Evolutionary conservation across 2,888 invertebrate genomes (phyloP).

Genomic region (Neoaliturus tenellus): DNA sequence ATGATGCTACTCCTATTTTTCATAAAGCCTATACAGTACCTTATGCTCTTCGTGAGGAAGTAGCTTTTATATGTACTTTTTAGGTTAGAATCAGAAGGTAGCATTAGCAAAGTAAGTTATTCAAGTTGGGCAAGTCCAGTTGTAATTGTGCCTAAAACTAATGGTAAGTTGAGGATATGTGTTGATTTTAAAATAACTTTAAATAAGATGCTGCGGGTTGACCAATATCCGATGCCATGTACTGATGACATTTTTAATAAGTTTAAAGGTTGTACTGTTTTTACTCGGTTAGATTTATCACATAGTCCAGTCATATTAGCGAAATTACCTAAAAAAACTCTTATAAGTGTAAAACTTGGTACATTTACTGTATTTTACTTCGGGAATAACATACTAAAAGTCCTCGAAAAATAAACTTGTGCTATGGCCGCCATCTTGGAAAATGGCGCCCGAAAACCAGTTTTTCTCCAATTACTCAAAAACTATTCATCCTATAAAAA

Average conservation of each 20-base stretch:
- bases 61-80: not conserved
- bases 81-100: not conserved
- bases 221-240: not conserved
- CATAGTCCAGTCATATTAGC: too few relatives aligned
- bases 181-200: slow-evolving; percentile 28
- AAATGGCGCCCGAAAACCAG: too few relatives aligned
- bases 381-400: too few relatives aligned
- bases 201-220: not conserved
- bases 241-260: slow-evolving; percentile 28
- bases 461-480: too few relatives aligned
- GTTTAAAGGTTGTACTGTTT: slow-evolving; percentile 4
- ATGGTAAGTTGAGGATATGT: slow-evolving; percentile 1
- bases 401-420: too few relatives aligned
- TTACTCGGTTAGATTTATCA: slow-evolving; percentile 9
- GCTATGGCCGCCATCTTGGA: too few relatives aligned
- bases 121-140: too few relatives aligned
- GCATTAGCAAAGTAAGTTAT: not conserved
- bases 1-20: not conserved
- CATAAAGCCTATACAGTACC: not conserved
- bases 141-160: not conserved
- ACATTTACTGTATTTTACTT: too few relatives aligned
- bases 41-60: not conserved
- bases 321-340: too few relatives aligned
- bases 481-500: too few relatives aligned
- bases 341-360: too few relatives aligned